Evolutionary conservation across 2,888 invertebrate genomes (phyloP).

Genomic region (Ligdia adustata): DNA sequence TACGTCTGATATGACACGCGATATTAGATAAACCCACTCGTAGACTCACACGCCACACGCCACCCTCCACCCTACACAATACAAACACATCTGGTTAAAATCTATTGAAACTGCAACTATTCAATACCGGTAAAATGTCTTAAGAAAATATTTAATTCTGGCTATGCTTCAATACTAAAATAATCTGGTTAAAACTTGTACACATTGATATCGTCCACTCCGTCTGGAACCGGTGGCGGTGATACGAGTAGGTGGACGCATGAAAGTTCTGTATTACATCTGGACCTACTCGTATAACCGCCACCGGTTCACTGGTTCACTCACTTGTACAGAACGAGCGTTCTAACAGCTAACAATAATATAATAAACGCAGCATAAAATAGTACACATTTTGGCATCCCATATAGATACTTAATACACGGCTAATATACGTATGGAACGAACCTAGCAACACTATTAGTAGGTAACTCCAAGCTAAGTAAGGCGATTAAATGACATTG

Average conservation of each 20-base stretch:
- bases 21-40: too few species aligned
- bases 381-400: constrained; percentile 68
- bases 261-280: too few species aligned
- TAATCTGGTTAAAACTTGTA: constrained; percentile 65
- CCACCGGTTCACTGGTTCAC: too few species aligned
- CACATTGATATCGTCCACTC: constrained; percentile 36
- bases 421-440: constrained; percentile 45
- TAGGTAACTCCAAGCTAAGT: constrained; percentile 48
- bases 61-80: constrained; percentile 23
- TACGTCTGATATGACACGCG: constrained; percentile 58
- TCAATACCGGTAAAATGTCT: constrained; percentile 57
- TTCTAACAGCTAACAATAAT: too few species aligned
- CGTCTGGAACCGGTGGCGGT: too few species aligned
- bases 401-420: constrained; percentile 51
- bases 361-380: constrained; percentile 50
- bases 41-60: constrained; percentile 27
- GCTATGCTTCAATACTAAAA: constrained; percentile 53
- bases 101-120: constrained; percentile 37
- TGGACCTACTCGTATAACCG: too few species aligned
- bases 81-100: constrained; percentile 32
- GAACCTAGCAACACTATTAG: constrained; percentile 58
- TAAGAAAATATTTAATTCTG: constrained; percentile 69
- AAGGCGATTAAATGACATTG: constrained; percentile 47
- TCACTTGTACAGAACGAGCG: too few species aligned
- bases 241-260: too few species aligned